Evolutionary conservation across 2,888 invertebrate genomes (phyloP), one percentile per base, ranked within the genome.

Genomic region (Philereme transversata): DNA sequence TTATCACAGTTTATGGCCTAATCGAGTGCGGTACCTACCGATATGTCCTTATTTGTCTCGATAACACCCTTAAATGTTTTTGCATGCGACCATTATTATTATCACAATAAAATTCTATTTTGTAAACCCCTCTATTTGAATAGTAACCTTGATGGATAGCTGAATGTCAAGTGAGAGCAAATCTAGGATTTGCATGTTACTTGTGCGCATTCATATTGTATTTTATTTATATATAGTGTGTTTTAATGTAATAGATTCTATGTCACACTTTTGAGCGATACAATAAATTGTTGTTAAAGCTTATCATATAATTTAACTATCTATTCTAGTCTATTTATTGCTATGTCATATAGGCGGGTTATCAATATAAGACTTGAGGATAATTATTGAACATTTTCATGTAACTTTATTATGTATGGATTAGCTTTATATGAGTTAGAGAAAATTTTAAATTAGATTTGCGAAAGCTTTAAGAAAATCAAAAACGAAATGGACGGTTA

Each of bases 341-440:
- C 92, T 92, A 91, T 90, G 83, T 89, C 87, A 87, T 85, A 88
- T 91, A 91, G 90, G 90, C 91, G 91, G 91, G 91, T 85, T 87
- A 84, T 87, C 79, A 84, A 86, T 88, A 84, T 83, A 82, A 82
- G 79, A 72, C 77, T 81, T 79, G 81, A 84, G 83, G 82, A 78
- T 78, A 87, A 88, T 53, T 36, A 84, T 83, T 85, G 83, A 80
- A 77, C 73, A 74, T 79, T 79, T 22, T 22, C 22, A 22, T 22
- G 22, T 22, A 78, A 41, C 57, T 79, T 74, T 48, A 62, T 62
- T 67, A 60, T 63, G 61, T 7, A 62, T n/a, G n/a, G n/a, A n/a
- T 68, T 68, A 64, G 70, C 64, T 45, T 63, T 67, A 64, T 68
- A 65, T 64, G 69, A 66, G 57, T 62, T 62, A 65, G 63, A 54